phyloP scores from a whole-genome alignment of 2,797 vertebrate genomes.

The Carduelis carduelis region DNA sequence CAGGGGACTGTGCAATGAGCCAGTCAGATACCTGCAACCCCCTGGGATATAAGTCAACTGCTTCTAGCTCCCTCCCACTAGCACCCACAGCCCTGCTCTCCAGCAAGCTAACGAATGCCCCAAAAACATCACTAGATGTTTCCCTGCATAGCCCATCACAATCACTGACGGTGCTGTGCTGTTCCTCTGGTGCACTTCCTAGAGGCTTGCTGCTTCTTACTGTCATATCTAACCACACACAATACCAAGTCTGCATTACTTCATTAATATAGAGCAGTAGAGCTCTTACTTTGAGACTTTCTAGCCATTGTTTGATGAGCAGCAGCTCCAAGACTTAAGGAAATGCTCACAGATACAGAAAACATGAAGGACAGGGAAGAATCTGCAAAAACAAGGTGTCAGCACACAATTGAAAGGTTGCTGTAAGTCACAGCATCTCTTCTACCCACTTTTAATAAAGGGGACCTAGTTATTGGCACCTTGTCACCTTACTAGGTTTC shows the following conservation, averaged over 20 bases:
- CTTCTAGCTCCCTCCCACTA: neutral
- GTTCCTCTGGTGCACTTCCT: neutral
- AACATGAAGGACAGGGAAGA: neutral
- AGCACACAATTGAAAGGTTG: rapidly evolving
- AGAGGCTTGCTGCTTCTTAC: neutral
- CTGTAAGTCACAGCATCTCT: neutral
- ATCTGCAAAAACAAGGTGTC: neutral
- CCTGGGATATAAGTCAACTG: rapidly evolving
- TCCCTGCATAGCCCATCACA: neutral
- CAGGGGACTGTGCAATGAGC: neutral
- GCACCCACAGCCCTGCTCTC: neutral
- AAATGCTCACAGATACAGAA: neutral
- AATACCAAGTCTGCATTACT: neutral
- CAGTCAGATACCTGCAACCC: neutral
- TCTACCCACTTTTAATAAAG: neutral
- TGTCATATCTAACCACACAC: neutral
- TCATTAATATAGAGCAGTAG: neutral
- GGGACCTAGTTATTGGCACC: neutral
- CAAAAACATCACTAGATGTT: neutral
- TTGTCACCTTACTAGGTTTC: neutral
- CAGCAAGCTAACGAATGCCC: neutral
- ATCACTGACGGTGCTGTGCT: neutral
- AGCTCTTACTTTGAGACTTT: neutral
- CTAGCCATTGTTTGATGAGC: neutral
- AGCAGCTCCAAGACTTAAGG: neutral